Base-by-base conservation (phyloP, 2,113 vertebrate genomes). In the Cercopithecus mona region DNA sequence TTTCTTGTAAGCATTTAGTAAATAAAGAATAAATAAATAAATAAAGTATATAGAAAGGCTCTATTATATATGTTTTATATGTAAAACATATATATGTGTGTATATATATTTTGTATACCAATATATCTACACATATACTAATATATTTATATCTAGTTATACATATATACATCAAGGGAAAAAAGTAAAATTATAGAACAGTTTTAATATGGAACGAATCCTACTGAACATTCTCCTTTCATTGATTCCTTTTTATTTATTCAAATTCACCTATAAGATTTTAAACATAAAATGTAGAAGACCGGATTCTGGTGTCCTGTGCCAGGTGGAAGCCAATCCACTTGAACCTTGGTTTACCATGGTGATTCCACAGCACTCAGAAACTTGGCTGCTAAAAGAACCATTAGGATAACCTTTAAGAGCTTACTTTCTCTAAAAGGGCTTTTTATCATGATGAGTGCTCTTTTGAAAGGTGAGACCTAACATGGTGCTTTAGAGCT, bases 21-120 rank as follows among this genome's bases (percentile, higher is more conserved):
- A 96, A 82, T 81, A 20, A 30, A 89, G 0, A n/a, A n/a, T n/a
- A n/a, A n/a, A n/a, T n/a, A n/a, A n/a, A n/a, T 35, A 83, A 96
- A 82, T 81, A 20, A 30, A 89, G 0, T 64, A 32, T 40, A 38
- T 27, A 27, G 8, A 79, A 80, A 16, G 0, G 0, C 6, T 90
- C 3, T 6, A 66, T 90, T 64, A 88, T 22, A 68, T 50, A 43
- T 43, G 61, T 14, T 64, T 64, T 14, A 30, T 64, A 6, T 32
- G 27, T 64, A 64, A 64, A 64, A 14, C 61, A 30, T 5, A 48
- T 1, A 18, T 91, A 20, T 22, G 10, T 68, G 43, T 8, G 30
- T 35, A 13, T 80, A 40, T 84, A 4, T 27, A 32, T 61, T 25
- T 16, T 61, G 0, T 45, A 45, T 45, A 45, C 45, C 45, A 45